These are phyloP conservation scores for Thelaira solivaga DNA, from an alignment of 2,888 invertebrate species.

Conservation along the genomic window DNA sequence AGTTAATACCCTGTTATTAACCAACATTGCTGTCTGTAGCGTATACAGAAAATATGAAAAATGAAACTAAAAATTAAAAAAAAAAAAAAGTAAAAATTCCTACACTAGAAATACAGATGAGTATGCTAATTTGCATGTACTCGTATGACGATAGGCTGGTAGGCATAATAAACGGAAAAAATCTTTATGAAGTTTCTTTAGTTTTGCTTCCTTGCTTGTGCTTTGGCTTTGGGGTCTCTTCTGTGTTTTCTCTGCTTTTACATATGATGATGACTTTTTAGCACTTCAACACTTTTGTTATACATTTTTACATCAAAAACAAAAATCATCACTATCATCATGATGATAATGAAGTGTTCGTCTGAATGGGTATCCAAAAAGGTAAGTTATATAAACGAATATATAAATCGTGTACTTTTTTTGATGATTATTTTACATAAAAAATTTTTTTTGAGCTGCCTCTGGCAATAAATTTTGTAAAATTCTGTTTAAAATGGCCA, in stretches of 20 bases:
- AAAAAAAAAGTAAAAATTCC: neutral
- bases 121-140: slow-evolving; percentile 47
- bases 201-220: slow-evolving; percentile 3
- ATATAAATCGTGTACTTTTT: neutral
- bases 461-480: slow-evolving; percentile 22
- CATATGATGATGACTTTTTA: slow-evolving; percentile 33
- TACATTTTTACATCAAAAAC: slow-evolving; percentile 27
- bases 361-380: slow-evolving; percentile 23
- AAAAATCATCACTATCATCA: slow-evolving; percentile 38
- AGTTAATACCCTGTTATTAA: too few species aligned
- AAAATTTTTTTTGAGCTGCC: slow-evolving; percentile 25
- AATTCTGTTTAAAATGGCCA: slow-evolving; percentile 40
- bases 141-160: slow-evolving; percentile 30
- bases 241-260: neutral
- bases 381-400: slow-evolving; percentile 35
- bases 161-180: slow-evolving; percentile 41
- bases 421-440: slow-evolving; percentile 5
- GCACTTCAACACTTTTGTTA: slow-evolving; percentile 55
- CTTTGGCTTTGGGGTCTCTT: neutral
- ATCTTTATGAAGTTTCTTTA: slow-evolving; percentile 32
- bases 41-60: too few species aligned
- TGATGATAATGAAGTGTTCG: slow-evolving; percentile 20
- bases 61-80: neutral
- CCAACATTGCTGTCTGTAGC: neutral
- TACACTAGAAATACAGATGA: slow-evolving; percentile 32